These are phyloP conservation scores for Sebastes minor DNA, from an alignment of 2,797 vertebrate genomes.

Conservation along the genomic window DNA sequence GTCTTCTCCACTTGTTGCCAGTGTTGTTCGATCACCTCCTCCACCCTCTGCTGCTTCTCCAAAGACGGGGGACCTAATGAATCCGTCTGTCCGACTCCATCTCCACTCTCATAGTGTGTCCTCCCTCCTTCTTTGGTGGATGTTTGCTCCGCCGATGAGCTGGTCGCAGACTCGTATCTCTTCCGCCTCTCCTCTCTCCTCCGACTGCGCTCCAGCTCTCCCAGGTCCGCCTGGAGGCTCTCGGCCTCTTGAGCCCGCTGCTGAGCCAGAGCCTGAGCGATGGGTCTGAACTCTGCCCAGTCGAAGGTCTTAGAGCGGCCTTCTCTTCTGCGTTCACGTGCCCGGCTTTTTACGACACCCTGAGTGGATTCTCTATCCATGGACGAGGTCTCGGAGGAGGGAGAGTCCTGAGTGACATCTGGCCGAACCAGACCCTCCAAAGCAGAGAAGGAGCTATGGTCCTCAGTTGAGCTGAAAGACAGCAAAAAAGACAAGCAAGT, in stretches of 20 bases:
- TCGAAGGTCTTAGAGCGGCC: slow-evolving; percentile 88
- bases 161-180: slow-evolving; percentile 78
- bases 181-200: slow-evolving; percentile 83
- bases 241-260: slow-evolving; percentile 81
- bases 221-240: slow-evolving; percentile 70
- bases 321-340: slow-evolving; percentile 81
- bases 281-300: slow-evolving; percentile 87
- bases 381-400: slow-evolving; percentile 79
- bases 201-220: slow-evolving; percentile 76
- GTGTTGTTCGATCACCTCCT: slow-evolving; percentile 86
- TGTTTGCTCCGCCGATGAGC: slow-evolving; percentile 46
- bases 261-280: slow-evolving; percentile 86
- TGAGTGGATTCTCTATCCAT: slow-evolving; percentile 75
- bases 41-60: slow-evolving; percentile 81
- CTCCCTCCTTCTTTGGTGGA: slow-evolving; percentile 34
- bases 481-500: not conserved
- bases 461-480: slow-evolving; percentile 77
- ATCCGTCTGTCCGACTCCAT: slow-evolving; percentile 6
- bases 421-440: slow-evolving; percentile 79
- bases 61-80: slow-evolving; percentile 10
- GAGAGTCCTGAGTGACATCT: slow-evolving; percentile 83
- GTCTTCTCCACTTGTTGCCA: slow-evolving; percentile 89
- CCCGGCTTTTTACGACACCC: slow-evolving; percentile 78
- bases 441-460: slow-evolving; percentile 74
- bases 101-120: slow-evolving; percentile 62